Evolutionary conservation across 2,888 invertebrate species (phyloP), one percentile per base, ranked within the genome.

Genomic region (Tribolium freemani): DNA sequence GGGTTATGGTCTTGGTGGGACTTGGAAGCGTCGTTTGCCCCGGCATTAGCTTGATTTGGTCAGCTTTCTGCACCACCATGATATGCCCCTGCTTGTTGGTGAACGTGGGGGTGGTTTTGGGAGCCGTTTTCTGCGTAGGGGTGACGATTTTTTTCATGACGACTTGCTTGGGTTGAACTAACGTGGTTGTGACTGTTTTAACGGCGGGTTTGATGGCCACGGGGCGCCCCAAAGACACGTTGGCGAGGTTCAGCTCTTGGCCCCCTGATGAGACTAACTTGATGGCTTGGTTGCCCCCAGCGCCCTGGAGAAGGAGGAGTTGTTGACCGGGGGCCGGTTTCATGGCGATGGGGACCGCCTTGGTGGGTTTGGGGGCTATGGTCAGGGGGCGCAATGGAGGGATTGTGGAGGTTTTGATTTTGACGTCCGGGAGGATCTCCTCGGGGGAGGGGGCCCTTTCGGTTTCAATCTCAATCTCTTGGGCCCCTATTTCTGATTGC

Each of bases 1-100:
- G 84, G 8, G 91, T 91, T 54, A 92, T 90, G 0, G 91, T 90
- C 84, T 91, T 92, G 4, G 90, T 85, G 1, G 88, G 85, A 64
- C 84, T 86, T 38, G 86, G 81, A 16, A 87, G 76, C 44, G 81
- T 76, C 31, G 77, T 68, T 10, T 10, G 82, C 67, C 76, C 10
- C 77, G 69, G 79, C 50, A 84, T 74, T 6, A 83, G 56, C 64
- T 82, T 83, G 2, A 83, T 48, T 31, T 67, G 67, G 6, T 67
- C 67, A 1, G 56, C 63, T 75, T 84, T 84, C 72, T 84, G 83
- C 13, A 84, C 83, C 2, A 85, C 82, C 74, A 84, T 80, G 44
- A 84, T 82, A 57, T 80, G 83, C 5, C 77, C 76, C 57, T 77
- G 79, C 75, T 84, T 83, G 10, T 69, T 75, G 16, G 76, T 69